Base-by-base conservation (phyloP, 64 coral and sea anemone species). In the Montipora capricornis region DNA sequence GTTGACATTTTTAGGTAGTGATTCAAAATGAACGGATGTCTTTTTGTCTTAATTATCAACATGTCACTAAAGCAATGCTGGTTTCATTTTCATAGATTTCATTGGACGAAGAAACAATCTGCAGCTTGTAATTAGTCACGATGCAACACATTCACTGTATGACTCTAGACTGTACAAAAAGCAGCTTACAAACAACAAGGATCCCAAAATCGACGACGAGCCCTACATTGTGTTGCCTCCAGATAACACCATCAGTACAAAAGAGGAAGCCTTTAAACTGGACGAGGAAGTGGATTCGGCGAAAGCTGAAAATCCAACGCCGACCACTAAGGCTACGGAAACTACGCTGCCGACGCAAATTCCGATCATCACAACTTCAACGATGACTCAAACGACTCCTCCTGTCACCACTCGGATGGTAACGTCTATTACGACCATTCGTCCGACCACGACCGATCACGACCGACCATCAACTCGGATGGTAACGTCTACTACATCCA, bases 151-250 rank as follows among this genome's bases (percentile, higher is more conserved):
- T 48, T 44, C 81, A 15, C 47, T 26, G 60, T 84, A 84, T 16
- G 81, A 84, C 61, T 4, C 81, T 8, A 69, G 19, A 6, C 44
- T 84, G 5, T 84, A 84, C 17, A 84, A 62, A 69, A 84, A 84
- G 8, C 81, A 84, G 61, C 29, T 84, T 11, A 68, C 81, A 2
- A 77, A 77, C 44, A 84, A 47, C 81, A 84, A 84, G 44, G 81
- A 84, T 14, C 81, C 58, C 1, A 60, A 48, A 15, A 61, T 84
- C 6, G 81, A 84, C 19, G 81, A 84, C 47, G 81, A 84, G 44
- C 81, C 81, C 29, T 84, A 49, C 58, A 84, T 84, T 84, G 62
- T 84, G 8, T 44, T 84, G 3, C 81, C 81, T 48, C 81, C 81
- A 3, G 81, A 84, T 84, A 84, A 68, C 81, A 84, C 81, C 3